Conservation (phyloP, 2,113 vertebrate species). For the Strix uralensis region DNA sequence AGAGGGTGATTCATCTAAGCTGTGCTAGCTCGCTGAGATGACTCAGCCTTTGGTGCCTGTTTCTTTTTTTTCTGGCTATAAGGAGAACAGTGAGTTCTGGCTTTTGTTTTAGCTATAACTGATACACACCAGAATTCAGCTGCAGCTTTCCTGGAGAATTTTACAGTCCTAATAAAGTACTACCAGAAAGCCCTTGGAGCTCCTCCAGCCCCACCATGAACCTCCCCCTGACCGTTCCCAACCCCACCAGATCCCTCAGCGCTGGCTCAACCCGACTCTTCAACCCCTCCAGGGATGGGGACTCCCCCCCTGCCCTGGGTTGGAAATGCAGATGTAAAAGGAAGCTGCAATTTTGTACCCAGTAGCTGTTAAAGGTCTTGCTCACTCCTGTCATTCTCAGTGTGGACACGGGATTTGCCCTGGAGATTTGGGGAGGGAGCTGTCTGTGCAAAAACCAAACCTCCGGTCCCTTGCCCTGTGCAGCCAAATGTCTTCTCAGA, state of each 20-base stretch:
- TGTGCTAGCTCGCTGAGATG: fast-evolving
- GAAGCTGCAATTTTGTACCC: not conserved
- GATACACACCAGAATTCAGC: fast-evolving
- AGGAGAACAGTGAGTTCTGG: not conserved
- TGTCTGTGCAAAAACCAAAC: not conserved
- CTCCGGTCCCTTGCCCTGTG: fast-evolving
- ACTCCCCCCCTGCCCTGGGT: too few relatives aligned
- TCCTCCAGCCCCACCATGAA: too few relatives aligned
- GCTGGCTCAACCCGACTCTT: too few relatives aligned
- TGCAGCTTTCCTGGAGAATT: not conserved
- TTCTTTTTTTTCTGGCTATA: not conserved
- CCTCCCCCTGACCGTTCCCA: too few relatives aligned
- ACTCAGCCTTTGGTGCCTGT: not conserved
- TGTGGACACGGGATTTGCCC: not conserved
- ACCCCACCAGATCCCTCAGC: too few relatives aligned
- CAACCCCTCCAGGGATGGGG: too few relatives aligned
- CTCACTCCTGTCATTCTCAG: not conserved
- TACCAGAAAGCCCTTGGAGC: not conserved
- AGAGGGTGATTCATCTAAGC: not conserved
- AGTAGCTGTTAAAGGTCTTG: fast-evolving
- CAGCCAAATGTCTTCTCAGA: not conserved
- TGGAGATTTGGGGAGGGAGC: fast-evolving
- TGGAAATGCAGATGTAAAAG: fast-evolving
- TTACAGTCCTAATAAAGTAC: not conserved
- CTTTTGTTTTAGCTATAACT: not conserved